These are phyloP conservation scores for Aethes cnicana DNA, from an alignment of 2,888 invertebrate species.

Conservation along the genomic window DNA sequence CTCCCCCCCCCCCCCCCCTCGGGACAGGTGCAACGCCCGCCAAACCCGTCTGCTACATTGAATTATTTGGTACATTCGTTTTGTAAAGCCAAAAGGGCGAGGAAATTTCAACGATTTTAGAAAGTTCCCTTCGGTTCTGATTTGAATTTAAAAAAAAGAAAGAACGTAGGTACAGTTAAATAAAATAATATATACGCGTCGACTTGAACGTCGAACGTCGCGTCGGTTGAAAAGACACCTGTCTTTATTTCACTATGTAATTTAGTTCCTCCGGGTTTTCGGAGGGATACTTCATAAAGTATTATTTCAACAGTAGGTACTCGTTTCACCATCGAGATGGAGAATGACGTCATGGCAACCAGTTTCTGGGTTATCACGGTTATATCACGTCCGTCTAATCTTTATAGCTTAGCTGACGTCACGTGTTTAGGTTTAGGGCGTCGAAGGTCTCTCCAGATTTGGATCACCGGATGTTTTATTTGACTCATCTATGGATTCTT, in stretches of 20 bases:
- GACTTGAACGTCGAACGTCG: too few species aligned
- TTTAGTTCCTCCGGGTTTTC: too few species aligned
- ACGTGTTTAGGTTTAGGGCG: slow-evolving; percentile 28
- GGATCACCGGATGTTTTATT: slow-evolving; percentile 8
- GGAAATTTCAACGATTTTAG: slow-evolving; percentile 1
- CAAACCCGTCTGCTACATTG: slow-evolving; percentile 34
- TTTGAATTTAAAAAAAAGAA: too few species aligned
- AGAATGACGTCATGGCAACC: slow-evolving; percentile 19
- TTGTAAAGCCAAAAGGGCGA: slow-evolving; percentile 1
- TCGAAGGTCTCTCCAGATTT: slow-evolving; percentile 22
- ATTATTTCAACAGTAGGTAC: too few species aligned
- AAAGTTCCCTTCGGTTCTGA: too few species aligned
- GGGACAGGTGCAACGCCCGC: slow-evolving; percentile 58
- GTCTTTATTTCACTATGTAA: too few species aligned
- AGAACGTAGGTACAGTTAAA: too few species aligned
- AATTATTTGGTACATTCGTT: slow-evolving; percentile 14
- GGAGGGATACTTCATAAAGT: too few species aligned
- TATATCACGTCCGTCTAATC: slow-evolving; percentile 27
- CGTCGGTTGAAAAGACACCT: too few species aligned
- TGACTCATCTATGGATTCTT: slow-evolving; percentile 11
- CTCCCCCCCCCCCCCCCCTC: slow-evolving; percentile 33
- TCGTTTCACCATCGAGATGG: background rate
- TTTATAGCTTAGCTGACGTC: slow-evolving; percentile 27
- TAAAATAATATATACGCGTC: too few species aligned
- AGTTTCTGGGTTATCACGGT: slow-evolving; percentile 27